Conservation (phyloP, 2,113 vertebrate species). For the Holacanthus passer region DNA sequence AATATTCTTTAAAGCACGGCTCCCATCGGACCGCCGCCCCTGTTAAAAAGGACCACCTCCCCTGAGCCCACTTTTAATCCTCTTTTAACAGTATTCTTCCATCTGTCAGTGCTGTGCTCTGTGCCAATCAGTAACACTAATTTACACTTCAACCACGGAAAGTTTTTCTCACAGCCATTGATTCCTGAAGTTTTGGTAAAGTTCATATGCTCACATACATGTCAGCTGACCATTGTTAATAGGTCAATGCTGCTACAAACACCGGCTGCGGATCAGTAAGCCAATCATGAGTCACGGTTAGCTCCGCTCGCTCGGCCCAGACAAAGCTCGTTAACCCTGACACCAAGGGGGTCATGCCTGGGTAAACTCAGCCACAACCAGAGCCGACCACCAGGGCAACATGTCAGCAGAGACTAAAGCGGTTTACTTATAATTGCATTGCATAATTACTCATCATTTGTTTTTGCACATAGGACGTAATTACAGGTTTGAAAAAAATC, state of each 20-base stretch:
- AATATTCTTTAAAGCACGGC: too few species aligned
- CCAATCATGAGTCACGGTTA: slow-evolving; percentile 56
- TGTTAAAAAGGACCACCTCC: slow-evolving; percentile 57
- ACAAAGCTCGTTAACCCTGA: slow-evolving; percentile 64
- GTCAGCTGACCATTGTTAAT: background rate
- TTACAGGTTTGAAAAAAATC: slow-evolving; percentile 3
- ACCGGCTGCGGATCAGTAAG: slow-evolving; percentile 42
- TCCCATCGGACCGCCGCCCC: too few species aligned
- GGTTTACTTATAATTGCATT: slow-evolving; percentile 28
- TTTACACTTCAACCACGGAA: slow-evolving; percentile 28
- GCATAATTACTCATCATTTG: background rate
- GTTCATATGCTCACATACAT: background rate
- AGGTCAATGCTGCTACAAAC: background rate
- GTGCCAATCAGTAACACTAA: slow-evolving; percentile 42
- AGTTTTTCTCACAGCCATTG: background rate
- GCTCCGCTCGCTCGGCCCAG: slow-evolving; percentile 34
- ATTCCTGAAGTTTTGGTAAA: background rate
- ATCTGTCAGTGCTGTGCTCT: slow-evolving; percentile 50
- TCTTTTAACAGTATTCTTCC: slow-evolving; percentile 55
- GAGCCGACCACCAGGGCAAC: slow-evolving; percentile 22
- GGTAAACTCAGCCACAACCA: slow-evolving; percentile 8
- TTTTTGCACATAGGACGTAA: background rate
- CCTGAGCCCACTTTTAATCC: slow-evolving; percentile 60
- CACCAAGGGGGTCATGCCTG: background rate
- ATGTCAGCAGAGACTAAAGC: slow-evolving; percentile 4